Conservation (phyloP, 2,888 invertebrate genomes). For the Cyclophora punctaria region DNA sequence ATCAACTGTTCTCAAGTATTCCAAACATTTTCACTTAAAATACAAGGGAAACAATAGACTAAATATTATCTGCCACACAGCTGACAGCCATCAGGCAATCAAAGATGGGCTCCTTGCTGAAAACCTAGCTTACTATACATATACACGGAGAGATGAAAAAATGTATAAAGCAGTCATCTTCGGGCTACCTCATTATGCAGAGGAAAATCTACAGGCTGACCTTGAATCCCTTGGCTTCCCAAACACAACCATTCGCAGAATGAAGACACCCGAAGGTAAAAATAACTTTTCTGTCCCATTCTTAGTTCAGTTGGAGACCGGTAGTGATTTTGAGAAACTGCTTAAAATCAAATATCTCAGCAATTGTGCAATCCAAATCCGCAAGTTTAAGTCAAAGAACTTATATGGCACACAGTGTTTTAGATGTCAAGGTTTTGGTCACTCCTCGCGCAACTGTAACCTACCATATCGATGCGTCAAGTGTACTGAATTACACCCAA, state of each 20-base stretch:
- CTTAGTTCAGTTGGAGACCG: not conserved
- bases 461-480: conserved; percentile 5
- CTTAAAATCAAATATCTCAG: not conserved
- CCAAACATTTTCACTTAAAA: conserved; percentile 4
- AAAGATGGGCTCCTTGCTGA: conserved; percentile 3
- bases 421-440: conserved; percentile 13
- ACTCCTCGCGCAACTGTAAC: conserved; percentile 9
- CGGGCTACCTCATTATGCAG: conserved; percentile 5
- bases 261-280: not conserved
- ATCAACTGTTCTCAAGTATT: not conserved
- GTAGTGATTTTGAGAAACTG: not conserved
- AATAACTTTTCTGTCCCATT: not conserved
- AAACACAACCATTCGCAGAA: not conserved
- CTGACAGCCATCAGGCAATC: conserved; percentile 3
- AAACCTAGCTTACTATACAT: conserved; percentile 5
- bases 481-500: conserved; percentile 1
- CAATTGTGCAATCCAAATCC: conserved; percentile 1
- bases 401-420: conserved; percentile 9
- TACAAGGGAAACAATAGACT: conserved; percentile 6
- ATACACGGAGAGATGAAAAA: conserved; percentile 6
- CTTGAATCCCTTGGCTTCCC: conserved; percentile 2
- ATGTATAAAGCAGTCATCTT: conserved; percentile 4
- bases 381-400: conserved; percentile 1
- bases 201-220: not conserved
- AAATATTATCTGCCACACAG: conserved; percentile 1